Percentiles rank a stretch among this genome's conserved stretches.
phyloP scores from a whole-genome alignment of 2,888 invertebrate species.

The Agrochola macilenta region DNA sequence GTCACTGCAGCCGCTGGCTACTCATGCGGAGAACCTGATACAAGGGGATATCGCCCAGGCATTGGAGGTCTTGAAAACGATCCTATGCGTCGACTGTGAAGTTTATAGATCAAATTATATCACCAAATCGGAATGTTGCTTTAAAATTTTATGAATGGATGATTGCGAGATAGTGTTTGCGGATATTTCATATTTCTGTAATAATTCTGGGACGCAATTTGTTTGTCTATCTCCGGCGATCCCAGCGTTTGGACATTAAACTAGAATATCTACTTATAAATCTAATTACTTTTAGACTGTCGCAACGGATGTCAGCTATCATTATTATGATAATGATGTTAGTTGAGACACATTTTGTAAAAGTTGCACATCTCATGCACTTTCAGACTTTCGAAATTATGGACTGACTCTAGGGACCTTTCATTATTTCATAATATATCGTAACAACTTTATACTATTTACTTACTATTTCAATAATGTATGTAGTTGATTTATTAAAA shows the following conservation, averaged over 20 bases:
- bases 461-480: slow-evolving; percentile 18
- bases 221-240: not conserved
- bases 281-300: slow-evolving; percentile 2
- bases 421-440: slow-evolving; percentile 25
- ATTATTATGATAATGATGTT: not conserved
- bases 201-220: not conserved
- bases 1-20: slow-evolving; percentile 94
- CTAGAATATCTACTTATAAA: not conserved
- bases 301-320: not conserved
- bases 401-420: slow-evolving; percentile 60
- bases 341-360: slow-evolving; percentile 13
- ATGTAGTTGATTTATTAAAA: slow-evolving; percentile 12
- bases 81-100: not conserved
- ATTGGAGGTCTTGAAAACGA: slow-evolving; percentile 42
- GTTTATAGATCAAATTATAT: not conserved
- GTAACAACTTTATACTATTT: slow-evolving; percentile 15
- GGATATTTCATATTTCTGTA: slow-evolving; percentile 1
- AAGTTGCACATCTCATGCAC: slow-evolving; percentile 22
- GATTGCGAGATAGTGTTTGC: not conserved
- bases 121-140: slow-evolving; percentile 5
- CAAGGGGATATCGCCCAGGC: slow-evolving; percentile 38
- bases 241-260: not conserved
- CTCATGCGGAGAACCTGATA: slow-evolving; percentile 90
- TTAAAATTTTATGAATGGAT: slow-evolving; percentile 6
- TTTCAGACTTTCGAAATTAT: slow-evolving; percentile 32